Base-by-base conservation (phyloP, 1,140 invertebrate species). In the Geopemphigus sp. region DNA sequence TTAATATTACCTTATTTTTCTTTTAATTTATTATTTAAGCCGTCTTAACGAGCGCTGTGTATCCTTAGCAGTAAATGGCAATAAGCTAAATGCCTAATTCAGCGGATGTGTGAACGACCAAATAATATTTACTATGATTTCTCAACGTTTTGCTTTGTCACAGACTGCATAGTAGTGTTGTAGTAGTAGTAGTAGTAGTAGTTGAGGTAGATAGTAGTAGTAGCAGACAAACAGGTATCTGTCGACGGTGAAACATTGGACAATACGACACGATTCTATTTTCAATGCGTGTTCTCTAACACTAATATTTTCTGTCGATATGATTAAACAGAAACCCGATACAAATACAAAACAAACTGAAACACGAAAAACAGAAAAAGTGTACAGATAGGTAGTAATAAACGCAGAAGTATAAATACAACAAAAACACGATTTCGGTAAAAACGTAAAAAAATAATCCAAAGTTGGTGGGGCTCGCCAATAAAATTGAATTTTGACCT, bases 1-100 rank as follows among this genome's bases (percentile, higher is more conserved):
- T 78, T 61, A 61, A 78, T 39, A 39, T 78, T 78, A 78, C 74
- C 74, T 78, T 78, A 76, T 22, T 78, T 78, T 12, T 70, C 57
- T 50, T 59, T 50, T 63, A 29, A 47, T 61, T 63, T 47, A 63
- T 45, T 47, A 78, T 78, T 50, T 78, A 63, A 78, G 74, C 17
- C 14, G 74, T 78, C 74, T 78, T 78, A 78, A 63, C 47, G 59
- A 76, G 26, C 17, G 39, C 50, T 76, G 73, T 76, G 32, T 78
- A 26, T 78, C 57, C 17, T 78, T 47, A 78, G 74, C 17, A 78
- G 45, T 78, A 78, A 78, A 61, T 6, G 39, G 57, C 26, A 45
- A 76, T 22, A n/a, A 45, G 32, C 8, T 45, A 61, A 74, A 45
- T 61, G 73, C 57, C 57, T 24, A 63, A 26, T 45, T 76, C 47